These are phyloP conservation scores for Drosophila murphyi DNA, from an alignment of 1,140 invertebrate species.

Conservation along the genomic window DNA sequence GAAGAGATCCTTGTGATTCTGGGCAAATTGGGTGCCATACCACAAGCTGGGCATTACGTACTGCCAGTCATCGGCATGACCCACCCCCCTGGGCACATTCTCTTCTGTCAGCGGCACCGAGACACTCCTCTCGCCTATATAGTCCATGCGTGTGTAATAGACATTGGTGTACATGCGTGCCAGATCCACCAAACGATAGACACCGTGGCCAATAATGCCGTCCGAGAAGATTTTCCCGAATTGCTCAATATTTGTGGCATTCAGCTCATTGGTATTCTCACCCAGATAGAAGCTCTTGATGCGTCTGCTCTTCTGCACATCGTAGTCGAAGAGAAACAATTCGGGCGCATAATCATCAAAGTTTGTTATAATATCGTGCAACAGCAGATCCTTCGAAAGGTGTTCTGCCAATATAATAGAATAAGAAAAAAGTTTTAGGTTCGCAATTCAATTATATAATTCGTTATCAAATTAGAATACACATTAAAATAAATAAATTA, in stretches of 20 bases:
- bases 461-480: too few species aligned
- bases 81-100: conserved; percentile 77
- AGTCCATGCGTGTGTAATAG: conserved; percentile 86
- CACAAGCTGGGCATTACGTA: conserved; percentile 87
- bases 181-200: conserved; percentile 85
- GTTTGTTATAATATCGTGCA: conserved; percentile 60
- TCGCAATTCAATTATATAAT: too few species aligned
- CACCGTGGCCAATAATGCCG: conserved; percentile 84
- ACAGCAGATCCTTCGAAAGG: conserved; percentile 45
- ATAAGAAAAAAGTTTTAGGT: neutral
- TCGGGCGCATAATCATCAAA: conserved; percentile 72
- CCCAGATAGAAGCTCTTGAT: conserved; percentile 62
- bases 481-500: too few species aligned
- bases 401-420: conserved; percentile 33
- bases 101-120: conserved; percentile 25
- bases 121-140: conserved; percentile 52
- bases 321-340: conserved; percentile 71
- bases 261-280: conserved; percentile 9
- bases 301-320: conserved; percentile 13
- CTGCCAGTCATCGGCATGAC: conserved; percentile 88
- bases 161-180: conserved; percentile 84
- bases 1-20: conserved; percentile 55
- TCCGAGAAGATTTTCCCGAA: conserved; percentile 84
- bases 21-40: conserved; percentile 36
- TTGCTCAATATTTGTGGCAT: conserved; percentile 33